Percentiles rank a stretch among this genome's conserved stretches.
These are phyloP conservation scores for Melipona bicolor DNA, from an alignment of 2,888 invertebrate genomes.

Conservation along the genomic window DNA sequence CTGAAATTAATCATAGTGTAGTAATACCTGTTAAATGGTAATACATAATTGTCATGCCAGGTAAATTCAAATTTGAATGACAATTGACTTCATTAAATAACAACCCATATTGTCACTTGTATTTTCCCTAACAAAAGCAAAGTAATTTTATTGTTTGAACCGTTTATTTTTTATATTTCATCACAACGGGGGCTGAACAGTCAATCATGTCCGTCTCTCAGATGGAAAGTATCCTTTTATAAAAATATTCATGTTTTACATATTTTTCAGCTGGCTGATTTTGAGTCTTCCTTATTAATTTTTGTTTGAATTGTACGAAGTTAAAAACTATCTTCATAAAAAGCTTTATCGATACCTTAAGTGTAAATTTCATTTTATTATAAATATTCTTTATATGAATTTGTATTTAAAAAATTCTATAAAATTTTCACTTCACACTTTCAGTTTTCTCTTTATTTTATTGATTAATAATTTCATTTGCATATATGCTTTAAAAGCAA, in stretches of 20 bases:
- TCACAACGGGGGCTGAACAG: conserved; percentile 92
- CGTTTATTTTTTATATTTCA: conserved; percentile 67
- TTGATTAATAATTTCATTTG: background rate
- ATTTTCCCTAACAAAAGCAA: background rate
- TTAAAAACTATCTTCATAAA: background rate
- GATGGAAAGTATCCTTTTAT: conserved; percentile 95
- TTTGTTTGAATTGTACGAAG: background rate
- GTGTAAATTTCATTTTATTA: background rate
- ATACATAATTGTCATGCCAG: conserved; percentile 12
- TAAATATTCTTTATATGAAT: background rate
- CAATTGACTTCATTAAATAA: background rate
- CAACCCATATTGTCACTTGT: background rate
- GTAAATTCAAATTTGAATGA: conserved; percentile 11
- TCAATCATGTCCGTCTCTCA: conserved; percentile 91
- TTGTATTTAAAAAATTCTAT: background rate
- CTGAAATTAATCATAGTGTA: background rate
- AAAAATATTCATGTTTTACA: background rate
- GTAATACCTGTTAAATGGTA: background rate
- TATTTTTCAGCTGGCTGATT: background rate
- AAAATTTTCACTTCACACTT: background rate
- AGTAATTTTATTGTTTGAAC: conserved; percentile 2
- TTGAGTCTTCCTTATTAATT: background rate
- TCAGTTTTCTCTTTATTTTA: background rate
- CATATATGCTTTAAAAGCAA: background rate
- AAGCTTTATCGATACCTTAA: background rate